Conservation (phyloP, 2,797 vertebrate genomes). For the Myotis findleyi region DNA sequence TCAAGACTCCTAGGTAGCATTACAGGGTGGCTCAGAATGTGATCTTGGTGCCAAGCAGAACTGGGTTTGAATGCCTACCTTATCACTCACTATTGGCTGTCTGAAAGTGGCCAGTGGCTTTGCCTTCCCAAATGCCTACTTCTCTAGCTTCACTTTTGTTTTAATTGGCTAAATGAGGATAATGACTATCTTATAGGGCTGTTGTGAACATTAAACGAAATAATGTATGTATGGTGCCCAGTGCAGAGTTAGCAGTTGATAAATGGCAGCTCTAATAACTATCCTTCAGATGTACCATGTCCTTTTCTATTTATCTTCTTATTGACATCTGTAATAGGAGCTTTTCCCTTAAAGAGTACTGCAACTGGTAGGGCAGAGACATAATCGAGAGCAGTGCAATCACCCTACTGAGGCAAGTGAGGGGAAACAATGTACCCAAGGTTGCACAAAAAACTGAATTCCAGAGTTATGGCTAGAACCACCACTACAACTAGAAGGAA, state of each 20-base stretch:
- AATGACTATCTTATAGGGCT: background rate
- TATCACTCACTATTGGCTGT: background rate
- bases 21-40: background rate
- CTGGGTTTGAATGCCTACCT: background rate
- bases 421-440: background rate
- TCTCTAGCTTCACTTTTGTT: conserved; percentile 18
- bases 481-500: background rate
- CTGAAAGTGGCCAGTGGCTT: background rate
- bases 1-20: background rate
- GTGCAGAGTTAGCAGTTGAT: background rate
- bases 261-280: conserved; percentile 30
- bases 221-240: background rate
- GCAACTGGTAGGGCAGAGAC: background rate
- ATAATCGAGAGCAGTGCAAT: background rate
- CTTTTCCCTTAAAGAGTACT: background rate
- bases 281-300: background rate
- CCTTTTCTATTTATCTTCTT: conserved; percentile 22
- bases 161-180: conserved; percentile 22
- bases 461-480: background rate
- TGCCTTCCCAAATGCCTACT: conserved; percentile 7
- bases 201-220: conserved; percentile 20
- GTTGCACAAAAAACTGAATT: conserved; percentile 36
- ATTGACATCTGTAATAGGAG: background rate
- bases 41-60: background rate
- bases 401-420: background rate